Conservation (phyloP, 2,113 vertebrate genomes). For the Ascaphus truei region DNA sequence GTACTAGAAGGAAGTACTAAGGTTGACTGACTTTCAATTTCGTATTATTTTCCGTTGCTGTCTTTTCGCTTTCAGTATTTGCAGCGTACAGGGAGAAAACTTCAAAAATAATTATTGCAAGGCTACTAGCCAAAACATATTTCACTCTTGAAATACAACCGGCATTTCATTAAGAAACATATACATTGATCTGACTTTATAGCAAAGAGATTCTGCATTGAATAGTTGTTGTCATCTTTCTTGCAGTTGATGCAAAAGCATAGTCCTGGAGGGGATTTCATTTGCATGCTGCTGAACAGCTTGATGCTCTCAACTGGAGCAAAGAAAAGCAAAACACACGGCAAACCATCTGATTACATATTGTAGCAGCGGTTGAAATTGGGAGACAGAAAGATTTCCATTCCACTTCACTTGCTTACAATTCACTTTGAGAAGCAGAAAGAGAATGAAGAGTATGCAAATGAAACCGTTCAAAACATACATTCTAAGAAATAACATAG, state of each 20-base stretch:
- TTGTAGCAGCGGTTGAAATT: background rate
- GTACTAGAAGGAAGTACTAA: background rate
- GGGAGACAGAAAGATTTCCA: background rate
- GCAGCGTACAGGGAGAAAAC: too few species aligned
- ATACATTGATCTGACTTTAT: background rate
- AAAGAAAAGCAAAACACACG: background rate
- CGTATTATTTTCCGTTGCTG: background rate
- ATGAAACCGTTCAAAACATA: too few species aligned
- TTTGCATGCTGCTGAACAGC: conserved; percentile 21
- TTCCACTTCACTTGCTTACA: background rate
- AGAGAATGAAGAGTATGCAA: too few species aligned
- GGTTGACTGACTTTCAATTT: background rate
- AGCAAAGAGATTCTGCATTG: background rate
- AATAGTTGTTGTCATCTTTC: conserved; percentile 19
- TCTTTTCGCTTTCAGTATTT: background rate
- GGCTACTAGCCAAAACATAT: background rate
- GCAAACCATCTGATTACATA: background rate
- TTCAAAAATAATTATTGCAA: background rate
- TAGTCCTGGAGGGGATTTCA: background rate
- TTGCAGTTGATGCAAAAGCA: background rate
- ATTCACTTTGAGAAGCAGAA: background rate
- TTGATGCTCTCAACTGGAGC: conserved; percentile 23
- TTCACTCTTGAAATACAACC: background rate
- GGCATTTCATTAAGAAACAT: background rate
- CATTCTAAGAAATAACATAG: too few species aligned